These are phyloP conservation scores for Porites rus DNA, from an alignment of 92 coral and sea anemone genomes.

Conservation along the genomic window DNA sequence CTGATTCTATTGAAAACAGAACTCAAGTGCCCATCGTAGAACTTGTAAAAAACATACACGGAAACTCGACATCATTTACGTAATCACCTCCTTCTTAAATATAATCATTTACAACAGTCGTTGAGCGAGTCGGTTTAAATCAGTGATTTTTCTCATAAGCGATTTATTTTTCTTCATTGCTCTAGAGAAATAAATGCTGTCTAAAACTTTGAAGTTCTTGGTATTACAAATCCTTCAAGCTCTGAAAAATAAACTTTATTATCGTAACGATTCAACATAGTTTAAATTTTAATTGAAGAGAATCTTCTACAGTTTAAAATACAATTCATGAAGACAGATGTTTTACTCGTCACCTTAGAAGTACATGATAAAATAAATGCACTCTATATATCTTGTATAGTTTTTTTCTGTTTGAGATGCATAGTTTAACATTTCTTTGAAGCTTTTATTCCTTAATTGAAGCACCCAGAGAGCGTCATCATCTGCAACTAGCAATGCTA, in stretches of 20 bases:
- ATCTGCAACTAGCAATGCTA: too few relatives aligned
- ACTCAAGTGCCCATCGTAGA: too few relatives aligned
- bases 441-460: neutral
- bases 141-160: neutral
- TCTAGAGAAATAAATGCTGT: neutral
- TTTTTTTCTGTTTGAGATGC: neutral
- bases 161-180: neutral
- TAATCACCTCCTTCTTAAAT: neutral
- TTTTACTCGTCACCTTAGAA: neutral
- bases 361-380: neutral
- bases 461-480: neutral
- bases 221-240: neutral
- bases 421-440: too few relatives aligned
- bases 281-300: too few relatives aligned
- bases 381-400: neutral
- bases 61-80: neutral
- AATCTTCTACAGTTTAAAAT: too few relatives aligned
- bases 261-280: too few relatives aligned
- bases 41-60: too few relatives aligned
- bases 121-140: neutral
- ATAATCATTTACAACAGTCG: slow-evolving; percentile 8
- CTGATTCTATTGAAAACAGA: too few relatives aligned
- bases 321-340: slow-evolving; percentile 6
- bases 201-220: neutral
- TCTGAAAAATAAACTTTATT: neutral